Percentiles rank a stretch among this genome's conserved stretches.
These are phyloP conservation scores for Noctuana brunneofusca DNA, from an alignment of 2,888 invertebrate genomes.

Conservation along the genomic window DNA sequence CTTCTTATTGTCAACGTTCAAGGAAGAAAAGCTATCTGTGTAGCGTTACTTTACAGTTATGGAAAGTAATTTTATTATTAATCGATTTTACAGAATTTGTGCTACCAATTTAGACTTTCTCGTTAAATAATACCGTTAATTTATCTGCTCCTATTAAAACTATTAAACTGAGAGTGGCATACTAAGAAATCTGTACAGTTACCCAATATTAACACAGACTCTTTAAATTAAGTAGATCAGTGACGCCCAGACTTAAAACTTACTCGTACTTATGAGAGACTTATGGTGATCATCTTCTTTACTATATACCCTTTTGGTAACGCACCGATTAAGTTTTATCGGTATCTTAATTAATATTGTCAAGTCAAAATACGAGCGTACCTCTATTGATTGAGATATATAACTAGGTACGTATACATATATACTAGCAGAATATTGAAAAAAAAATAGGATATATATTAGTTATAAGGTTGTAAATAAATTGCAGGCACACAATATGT, in stretches of 20 bases:
- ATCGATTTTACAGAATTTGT: slow-evolving; percentile 10
- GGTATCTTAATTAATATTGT: too few relatives aligned
- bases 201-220: neutral
- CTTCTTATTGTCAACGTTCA: neutral
- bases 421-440: neutral
- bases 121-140: slow-evolving; percentile 14
- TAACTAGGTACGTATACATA: too few relatives aligned
- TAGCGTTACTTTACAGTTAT: slow-evolving; percentile 13
- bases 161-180: neutral
- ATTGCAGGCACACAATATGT: neutral
- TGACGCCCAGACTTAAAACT: too few relatives aligned
- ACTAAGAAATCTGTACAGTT: neutral
- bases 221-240: too few relatives aligned
- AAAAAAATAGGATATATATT: too few relatives aligned
- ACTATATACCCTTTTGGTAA: too few relatives aligned
- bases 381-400: too few relatives aligned
- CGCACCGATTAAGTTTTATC: too few relatives aligned
- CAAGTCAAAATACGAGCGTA: too few relatives aligned
- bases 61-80: slow-evolving; percentile 11
- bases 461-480: too few relatives aligned
- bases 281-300: too few relatives aligned
- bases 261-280: too few relatives aligned
- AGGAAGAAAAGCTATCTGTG: neutral
- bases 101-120: slow-evolving; percentile 15
- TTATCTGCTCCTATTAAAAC: neutral